phyloP scores from a whole-genome alignment of 2,888 invertebrate genomes.

The Dinocampus coccinellae region DNA sequence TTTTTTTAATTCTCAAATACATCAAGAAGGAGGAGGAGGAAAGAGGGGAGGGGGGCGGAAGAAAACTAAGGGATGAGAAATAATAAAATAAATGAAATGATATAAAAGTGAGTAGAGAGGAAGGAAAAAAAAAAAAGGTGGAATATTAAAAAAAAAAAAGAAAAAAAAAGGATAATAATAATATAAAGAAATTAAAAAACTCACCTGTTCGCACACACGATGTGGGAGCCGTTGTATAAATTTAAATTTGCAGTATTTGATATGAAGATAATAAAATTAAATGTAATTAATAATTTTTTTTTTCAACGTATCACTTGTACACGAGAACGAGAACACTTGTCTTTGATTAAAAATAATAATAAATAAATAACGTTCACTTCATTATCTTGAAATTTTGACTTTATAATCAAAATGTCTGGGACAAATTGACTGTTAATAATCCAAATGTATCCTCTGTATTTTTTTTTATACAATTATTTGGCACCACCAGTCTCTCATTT shows the following conservation, averaged over 20 bases:
- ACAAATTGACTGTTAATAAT: constrained; percentile 18
- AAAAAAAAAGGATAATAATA: too few relatives aligned
- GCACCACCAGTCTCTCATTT: constrained; percentile 27
- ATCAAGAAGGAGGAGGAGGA: too few relatives aligned
- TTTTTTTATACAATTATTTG: constrained; percentile 2
- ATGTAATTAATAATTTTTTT: background rate
- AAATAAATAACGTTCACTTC: constrained; percentile 26
- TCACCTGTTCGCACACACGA: background rate
- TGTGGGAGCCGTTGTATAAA: background rate
- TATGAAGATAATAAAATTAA: background rate
- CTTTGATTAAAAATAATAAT: constrained; percentile 11
- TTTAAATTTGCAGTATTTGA: background rate
- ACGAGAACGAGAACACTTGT: background rate
- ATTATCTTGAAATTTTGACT: constrained; percentile 1
- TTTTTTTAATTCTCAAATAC: too few relatives aligned
- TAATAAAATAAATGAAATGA: too few relatives aligned
- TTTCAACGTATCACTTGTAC: background rate
- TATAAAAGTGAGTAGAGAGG: too few relatives aligned
- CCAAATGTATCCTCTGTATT: constrained; percentile 3
- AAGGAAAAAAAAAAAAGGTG: background rate
- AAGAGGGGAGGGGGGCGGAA: too few relatives aligned
- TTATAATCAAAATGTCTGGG: constrained; percentile 2
- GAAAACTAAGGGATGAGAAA: too few relatives aligned
- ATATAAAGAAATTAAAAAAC: background rate
- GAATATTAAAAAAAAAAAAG: background rate